phyloP scores from a whole-genome alignment of 1,140 invertebrate species.

The Zaprionus taronus region DNA sequence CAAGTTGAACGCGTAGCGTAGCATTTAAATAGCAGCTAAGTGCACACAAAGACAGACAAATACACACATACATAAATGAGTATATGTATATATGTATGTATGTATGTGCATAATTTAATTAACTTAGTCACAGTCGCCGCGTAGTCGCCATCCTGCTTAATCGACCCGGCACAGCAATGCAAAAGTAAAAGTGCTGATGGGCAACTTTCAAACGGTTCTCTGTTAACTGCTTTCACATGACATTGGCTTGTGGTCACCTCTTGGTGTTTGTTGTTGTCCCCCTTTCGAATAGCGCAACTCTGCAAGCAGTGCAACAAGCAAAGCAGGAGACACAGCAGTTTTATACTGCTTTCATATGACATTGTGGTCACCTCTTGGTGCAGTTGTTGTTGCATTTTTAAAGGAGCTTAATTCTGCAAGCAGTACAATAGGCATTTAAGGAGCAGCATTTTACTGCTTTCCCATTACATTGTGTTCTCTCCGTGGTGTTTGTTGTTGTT shows the following conservation, averaged over 20 bases:
- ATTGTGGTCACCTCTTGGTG: no score
- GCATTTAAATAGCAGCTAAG: conserved; percentile 51
- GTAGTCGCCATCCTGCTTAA: neutral
- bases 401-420: no score
- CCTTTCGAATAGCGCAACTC: conserved; percentile 10
- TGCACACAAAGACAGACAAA: conserved; percentile 14
- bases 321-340: neutral
- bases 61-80: neutral
- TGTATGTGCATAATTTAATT: conserved; percentile 13
- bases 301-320: conserved; percentile 32
- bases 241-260: neutral
- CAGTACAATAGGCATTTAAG: neutral
- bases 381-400: no score
- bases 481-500: no score
- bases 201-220: conserved; percentile 47
- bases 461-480: no score
- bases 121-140: conserved; percentile 24
- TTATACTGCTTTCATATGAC: no score
- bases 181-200: conserved; percentile 47
- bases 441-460: no score
- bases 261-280: conserved; percentile 12
- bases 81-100: neutral
- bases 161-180: neutral
- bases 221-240: conserved; percentile 13
- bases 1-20: conserved; percentile 20